Evolutionary conservation across 2,888 invertebrate species (phyloP), one percentile per base, ranked within the genome.

Genomic region (Tricholauxania praeusta): DNA sequence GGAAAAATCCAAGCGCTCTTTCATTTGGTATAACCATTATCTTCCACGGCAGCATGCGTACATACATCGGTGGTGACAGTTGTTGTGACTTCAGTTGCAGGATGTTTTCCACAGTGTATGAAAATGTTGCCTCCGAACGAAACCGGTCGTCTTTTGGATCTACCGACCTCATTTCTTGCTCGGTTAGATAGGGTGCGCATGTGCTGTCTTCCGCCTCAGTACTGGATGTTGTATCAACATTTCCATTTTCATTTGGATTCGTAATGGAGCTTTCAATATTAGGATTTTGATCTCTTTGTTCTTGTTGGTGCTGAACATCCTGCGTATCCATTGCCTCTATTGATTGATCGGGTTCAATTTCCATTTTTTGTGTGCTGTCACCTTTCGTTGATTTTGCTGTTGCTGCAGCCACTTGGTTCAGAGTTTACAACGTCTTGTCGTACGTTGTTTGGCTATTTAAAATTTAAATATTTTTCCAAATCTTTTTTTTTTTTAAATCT

Each of bases 11-110:
- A 65, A 96, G 87, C 0, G 86, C 84, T 0, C 85, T 81, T 12
- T 86, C 85, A 74, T 86, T 91, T 5, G 97, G 97, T 95, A 99
- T 98, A 48, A 97, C 96, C 96, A 99, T 96, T 77, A 99, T 99
- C 89, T 97, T 97, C 99, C 99, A 99, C 74, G 99, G 99, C 80
- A 99, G 89, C 89, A 98, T 98, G 72, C 99, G 92, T 5, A 98
- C 97, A 87, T 93, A 97, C 81, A 96, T 96, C 5, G 97, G 93
- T 49, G 95, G 94, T 48, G 98, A 98, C 52, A 98, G 89, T 60
- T 93, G 91, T 82, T 93, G 90, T 12, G 74, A 68, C 91, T 95
- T 95, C 81, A 99, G 90, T 85, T 94, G 94, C 80, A 94, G 94
- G 84, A 99, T 94, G 88, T 95, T 94, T 78, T 93, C 92, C 66